These are phyloP conservation scores for Cololabis saira DNA, from an alignment of 2,113 vertebrate species.

Conservation along the genomic window DNA sequence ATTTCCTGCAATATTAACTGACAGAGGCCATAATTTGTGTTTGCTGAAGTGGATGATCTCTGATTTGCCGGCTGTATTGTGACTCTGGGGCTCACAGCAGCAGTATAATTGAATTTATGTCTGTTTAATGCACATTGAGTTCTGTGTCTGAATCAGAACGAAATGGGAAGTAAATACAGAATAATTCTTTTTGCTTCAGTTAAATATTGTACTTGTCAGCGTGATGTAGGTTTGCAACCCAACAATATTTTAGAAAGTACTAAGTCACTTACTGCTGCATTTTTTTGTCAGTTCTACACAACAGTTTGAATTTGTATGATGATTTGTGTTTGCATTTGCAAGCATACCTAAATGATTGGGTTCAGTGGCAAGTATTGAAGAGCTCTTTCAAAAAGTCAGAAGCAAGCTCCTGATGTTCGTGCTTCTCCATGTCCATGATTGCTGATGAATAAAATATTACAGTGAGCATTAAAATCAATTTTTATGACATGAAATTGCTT, in stretches of 20 bases:
- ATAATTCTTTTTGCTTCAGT: neutral
- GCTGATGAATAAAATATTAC: neutral
- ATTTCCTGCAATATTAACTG: slow-evolving; percentile 36
- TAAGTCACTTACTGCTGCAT: neutral
- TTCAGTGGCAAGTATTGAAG: neutral
- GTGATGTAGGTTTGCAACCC: neutral
- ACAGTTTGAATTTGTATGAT: neutral
- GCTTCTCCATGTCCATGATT: neutral
- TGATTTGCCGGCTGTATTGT: slow-evolving; percentile 26
- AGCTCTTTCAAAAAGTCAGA: too few relatives aligned
- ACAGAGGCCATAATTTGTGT: slow-evolving; percentile 43
- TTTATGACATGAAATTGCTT: neutral
- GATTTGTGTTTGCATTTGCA: neutral
- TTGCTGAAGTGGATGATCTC: slow-evolving; percentile 41
- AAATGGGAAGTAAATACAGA: neutral
- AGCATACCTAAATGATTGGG: neutral
- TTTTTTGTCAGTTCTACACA: neutral
- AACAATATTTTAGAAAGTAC: neutral
- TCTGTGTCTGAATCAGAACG: slow-evolving; percentile 13
- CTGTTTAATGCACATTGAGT: slow-evolving; percentile 20
- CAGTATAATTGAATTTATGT: slow-evolving; percentile 42
- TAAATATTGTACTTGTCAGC: slow-evolving; percentile 5
- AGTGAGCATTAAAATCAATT: neutral
- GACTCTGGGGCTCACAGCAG: slow-evolving; percentile 38
- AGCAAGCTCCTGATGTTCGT: neutral